Percentiles rank a stretch among this genome's conserved stretches.
Conservation (phyloP, 2,888 invertebrate species). For the Argynnis bischoffii region DNA sequence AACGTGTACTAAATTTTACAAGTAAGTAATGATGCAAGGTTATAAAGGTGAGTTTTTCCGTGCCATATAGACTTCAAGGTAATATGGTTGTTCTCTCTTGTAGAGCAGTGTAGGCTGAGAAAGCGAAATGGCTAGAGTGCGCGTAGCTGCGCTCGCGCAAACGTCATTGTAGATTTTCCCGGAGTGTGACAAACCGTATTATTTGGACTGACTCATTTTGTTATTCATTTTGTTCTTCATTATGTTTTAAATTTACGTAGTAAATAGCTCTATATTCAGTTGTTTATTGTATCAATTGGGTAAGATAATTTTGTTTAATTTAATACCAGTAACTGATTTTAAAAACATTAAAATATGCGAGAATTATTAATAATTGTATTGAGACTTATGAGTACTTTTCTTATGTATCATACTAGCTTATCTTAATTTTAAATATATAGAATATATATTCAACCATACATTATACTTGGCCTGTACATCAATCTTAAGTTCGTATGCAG, state of each 20-base stretch:
- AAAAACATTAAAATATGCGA: too few relatives aligned
- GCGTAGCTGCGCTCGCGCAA: slow-evolving; percentile 37
- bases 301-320: slow-evolving; percentile 6
- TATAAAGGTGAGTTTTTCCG: slow-evolving; percentile 56
- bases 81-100: slow-evolving; percentile 41
- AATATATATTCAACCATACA: too few relatives aligned
- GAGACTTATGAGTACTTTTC: too few relatives aligned
- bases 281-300: slow-evolving; percentile 8
- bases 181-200: slow-evolving; percentile 40
- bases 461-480: too few relatives aligned
- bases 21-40: slow-evolving; percentile 43
- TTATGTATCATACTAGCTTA: background rate
- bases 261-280: slow-evolving; percentile 10
- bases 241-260: slow-evolving; percentile 29
- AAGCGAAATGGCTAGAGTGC: slow-evolving; percentile 32
- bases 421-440: background rate
- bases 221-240: slow-evolving; percentile 33
- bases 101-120: slow-evolving; percentile 20
- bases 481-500: too few relatives aligned
- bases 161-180: slow-evolving; percentile 43
- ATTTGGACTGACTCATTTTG: slow-evolving; percentile 29
- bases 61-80: slow-evolving; percentile 39
- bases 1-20: background rate
- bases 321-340: too few relatives aligned
- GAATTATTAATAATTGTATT: too few relatives aligned